Conservation (phyloP, 2,888 invertebrate genomes). For the Polylopha cassiicola region DNA sequence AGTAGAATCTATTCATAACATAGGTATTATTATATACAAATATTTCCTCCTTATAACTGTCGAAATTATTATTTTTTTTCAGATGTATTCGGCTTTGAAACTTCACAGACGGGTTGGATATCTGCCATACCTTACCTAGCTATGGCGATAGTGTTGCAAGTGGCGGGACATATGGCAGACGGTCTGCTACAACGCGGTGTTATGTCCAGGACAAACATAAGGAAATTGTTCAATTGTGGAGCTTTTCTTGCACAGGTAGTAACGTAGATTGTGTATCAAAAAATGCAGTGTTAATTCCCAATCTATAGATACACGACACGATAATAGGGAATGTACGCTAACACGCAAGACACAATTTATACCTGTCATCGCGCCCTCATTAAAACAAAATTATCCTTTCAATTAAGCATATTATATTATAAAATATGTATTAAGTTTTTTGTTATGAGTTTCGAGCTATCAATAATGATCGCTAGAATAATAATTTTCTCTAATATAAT, state of each 20-base stretch:
- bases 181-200: slow-evolving; percentile 80
- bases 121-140: slow-evolving; percentile 92
- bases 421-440: too few relatives aligned
- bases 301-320: too few relatives aligned
- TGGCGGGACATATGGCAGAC: slow-evolving; percentile 91
- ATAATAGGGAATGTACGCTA: too few relatives aligned
- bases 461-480: too few relatives aligned
- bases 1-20: too few relatives aligned
- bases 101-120: slow-evolving; percentile 87
- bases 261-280: slow-evolving; percentile 1
- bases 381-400: too few relatives aligned
- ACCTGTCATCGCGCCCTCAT: too few relatives aligned
- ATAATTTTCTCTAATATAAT: too few relatives aligned
- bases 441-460: too few relatives aligned
- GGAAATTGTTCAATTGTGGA: slow-evolving; percentile 72
- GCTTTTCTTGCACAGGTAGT: slow-evolving; percentile 70
- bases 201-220: slow-evolving; percentile 84
- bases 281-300: too few relatives aligned
- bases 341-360: too few relatives aligned
- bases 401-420: too few relatives aligned
- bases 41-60: background rate
- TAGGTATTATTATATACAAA: background rate
- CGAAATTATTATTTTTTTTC: slow-evolving; percentile 33
- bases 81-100: slow-evolving; percentile 85
- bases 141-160: slow-evolving; percentile 88